Conservation (phyloP, 2,797 vertebrate species). For the Zalophus californianus region DNA sequence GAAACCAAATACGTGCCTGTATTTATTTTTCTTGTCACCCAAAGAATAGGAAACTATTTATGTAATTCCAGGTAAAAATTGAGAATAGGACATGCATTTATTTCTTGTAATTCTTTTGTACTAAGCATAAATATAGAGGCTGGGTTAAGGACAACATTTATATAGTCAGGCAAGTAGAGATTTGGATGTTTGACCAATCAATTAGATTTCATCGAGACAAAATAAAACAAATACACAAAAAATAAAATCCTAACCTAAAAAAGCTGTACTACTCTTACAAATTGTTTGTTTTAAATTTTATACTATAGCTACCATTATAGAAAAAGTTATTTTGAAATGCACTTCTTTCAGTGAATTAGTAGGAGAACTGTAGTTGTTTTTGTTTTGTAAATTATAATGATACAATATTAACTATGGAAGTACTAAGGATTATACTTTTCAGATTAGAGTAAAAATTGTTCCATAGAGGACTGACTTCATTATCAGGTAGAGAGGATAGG, state of each 20-base stretch:
- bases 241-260: not conserved
- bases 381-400: not conserved
- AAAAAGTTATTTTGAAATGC: constrained; percentile 9
- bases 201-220: constrained; percentile 29
- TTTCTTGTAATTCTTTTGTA: not conserved
- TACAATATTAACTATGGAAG: not conserved
- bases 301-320: not conserved
- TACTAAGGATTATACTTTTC: not conserved
- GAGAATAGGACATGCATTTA: not conserved
- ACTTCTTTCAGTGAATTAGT: not conserved
- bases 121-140: not conserved
- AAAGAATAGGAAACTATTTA: not conserved
- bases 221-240: not conserved
- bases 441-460: not conserved
- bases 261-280: not conserved
- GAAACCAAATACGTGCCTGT: not conserved
- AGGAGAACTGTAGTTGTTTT: not conserved
- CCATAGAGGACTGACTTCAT: not conserved
- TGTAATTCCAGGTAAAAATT: not conserved
- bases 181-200: not conserved
- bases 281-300: not conserved
- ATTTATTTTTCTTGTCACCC: not conserved
- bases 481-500: not conserved
- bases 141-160: not conserved
- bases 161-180: not conserved